Percentiles rank a stretch among this genome's conserved stretches.
Conservation (phyloP, 2,888 invertebrate genomes). For the Dryadula phaetusa region DNA sequence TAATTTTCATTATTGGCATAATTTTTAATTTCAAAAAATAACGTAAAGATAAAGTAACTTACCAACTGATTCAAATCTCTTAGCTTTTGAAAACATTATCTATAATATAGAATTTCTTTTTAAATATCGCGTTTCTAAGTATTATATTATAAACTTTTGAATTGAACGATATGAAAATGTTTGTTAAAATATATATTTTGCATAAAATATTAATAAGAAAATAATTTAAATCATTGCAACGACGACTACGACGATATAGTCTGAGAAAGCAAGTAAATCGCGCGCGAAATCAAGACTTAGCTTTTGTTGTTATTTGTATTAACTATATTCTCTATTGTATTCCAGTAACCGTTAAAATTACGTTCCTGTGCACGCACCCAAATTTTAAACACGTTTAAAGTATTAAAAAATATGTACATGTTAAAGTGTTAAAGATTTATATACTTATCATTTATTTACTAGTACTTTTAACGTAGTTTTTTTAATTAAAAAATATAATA, state of each 20-base stretch:
- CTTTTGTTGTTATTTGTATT: slow-evolving; percentile 35
- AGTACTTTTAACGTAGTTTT: too few relatives aligned
- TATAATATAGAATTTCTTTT: neutral
- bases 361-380: slow-evolving; percentile 50
- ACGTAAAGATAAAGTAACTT: slow-evolving; percentile 56
- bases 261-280: slow-evolving; percentile 37
- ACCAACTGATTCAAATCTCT: slow-evolving; percentile 73
- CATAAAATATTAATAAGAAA: neutral
- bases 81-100: slow-evolving; percentile 78
- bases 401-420: neutral
- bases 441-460: too few relatives aligned
- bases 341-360: slow-evolving; percentile 51
- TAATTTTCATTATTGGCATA: neutral
- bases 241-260: neutral
- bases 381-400: too few relatives aligned
- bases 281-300: slow-evolving; percentile 48
- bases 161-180: too few relatives aligned
- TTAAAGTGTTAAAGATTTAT: too few relatives aligned
- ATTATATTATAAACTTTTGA: neutral
- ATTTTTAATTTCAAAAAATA: neutral
- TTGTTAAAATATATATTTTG: neutral
- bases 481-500: too few relatives aligned
- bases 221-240: slow-evolving; percentile 11
- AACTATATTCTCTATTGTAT: slow-evolving; percentile 17
- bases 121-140: neutral